Conservation (phyloP, 2,797 vertebrate genomes). For the Girardinus metallicus region DNA sequence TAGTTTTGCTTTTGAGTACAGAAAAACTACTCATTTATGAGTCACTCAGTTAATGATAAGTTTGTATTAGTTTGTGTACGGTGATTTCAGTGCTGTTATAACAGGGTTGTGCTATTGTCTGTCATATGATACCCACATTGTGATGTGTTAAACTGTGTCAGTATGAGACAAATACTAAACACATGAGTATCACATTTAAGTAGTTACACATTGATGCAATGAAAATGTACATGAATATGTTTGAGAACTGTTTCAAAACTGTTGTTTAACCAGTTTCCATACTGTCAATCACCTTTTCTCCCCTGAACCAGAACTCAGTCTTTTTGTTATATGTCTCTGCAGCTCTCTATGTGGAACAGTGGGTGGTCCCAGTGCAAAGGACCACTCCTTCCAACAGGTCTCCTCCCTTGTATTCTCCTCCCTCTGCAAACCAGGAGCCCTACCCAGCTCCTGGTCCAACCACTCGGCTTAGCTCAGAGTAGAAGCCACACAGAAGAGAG, state of each 20-base stretch:
- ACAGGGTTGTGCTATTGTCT: slow-evolving; percentile 54
- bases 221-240: neutral
- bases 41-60: slow-evolving; percentile 61
- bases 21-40: slow-evolving; percentile 37
- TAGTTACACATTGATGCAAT: neutral
- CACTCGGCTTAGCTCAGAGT: slow-evolving; percentile 82
- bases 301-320: slow-evolving; percentile 13
- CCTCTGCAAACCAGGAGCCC: slow-evolving; percentile 77
- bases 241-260: neutral
- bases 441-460: slow-evolving; percentile 69
- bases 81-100: slow-evolving; percentile 52
- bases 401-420: slow-evolving; percentile 74
- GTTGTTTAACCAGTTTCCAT: neutral
- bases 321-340: slow-evolving; percentile 43
- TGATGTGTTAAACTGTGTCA: slow-evolving; percentile 14
- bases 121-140: slow-evolving; percentile 37
- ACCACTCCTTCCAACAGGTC: slow-evolving; percentile 78
- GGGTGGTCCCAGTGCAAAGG: slow-evolving; percentile 73
- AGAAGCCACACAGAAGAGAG: slow-evolving; percentile 68
- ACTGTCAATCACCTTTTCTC: slow-evolving; percentile 4
- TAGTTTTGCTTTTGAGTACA: slow-evolving; percentile 30
- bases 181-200: slow-evolving; percentile 1
- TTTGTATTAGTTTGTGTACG: slow-evolving; percentile 46
- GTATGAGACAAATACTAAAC: slow-evolving; percentile 10
- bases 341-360: slow-evolving; percentile 52